Evolutionary conservation across 2,797 vertebrate genomes (phyloP), one percentile per base, ranked within the genome.

Genomic region (Scolopax rusticola): DNA sequence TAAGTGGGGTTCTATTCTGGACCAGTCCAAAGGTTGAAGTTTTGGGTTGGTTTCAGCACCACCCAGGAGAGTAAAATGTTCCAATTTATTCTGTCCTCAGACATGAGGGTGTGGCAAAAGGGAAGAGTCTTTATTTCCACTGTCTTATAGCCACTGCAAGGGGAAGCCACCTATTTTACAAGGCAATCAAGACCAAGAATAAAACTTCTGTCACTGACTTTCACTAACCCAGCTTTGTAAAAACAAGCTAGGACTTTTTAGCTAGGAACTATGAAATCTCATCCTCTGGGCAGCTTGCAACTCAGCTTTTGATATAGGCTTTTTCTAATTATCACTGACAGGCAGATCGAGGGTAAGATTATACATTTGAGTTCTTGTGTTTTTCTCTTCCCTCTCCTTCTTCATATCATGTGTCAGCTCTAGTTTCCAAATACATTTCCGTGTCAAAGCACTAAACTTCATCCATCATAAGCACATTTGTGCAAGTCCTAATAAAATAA

Each of bases 261-360:
- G 14, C 38, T 74, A 43, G 73, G 43, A 88, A 68, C 70, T 51
- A 63, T 61, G 96, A 89, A 87, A 91, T 61, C 47, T 32, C 71
- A 84, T 90, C 77, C 78, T 95, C 70, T 87, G 88, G 61, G 68
- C 91, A 84, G 67, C 76, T 90, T 82, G 27, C 40, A 84, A 73
- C 77, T 90, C 73, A 68, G 89, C 48, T 91, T 94, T 93, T 96
- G 88, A 95, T 90, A 94, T 0, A 89, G 69, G 43, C 68, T 76
- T 93, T 96, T 95, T 95, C 82, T 94, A 95, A 97, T 94, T 92
- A 87, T 89, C 84, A 90, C 43, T 94, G 96, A 95, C 95, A 95
- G 84, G 45, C 76, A 96, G 92, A 94, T 87, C 3, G 0, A 96
- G 89, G 63, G 83, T 73, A 95, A 94, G 88, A 93, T 87, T 83